Evolutionary conservation across 2,797 vertebrate genomes (phyloP).

Genomic region (Lacerta bilineata): DNA sequence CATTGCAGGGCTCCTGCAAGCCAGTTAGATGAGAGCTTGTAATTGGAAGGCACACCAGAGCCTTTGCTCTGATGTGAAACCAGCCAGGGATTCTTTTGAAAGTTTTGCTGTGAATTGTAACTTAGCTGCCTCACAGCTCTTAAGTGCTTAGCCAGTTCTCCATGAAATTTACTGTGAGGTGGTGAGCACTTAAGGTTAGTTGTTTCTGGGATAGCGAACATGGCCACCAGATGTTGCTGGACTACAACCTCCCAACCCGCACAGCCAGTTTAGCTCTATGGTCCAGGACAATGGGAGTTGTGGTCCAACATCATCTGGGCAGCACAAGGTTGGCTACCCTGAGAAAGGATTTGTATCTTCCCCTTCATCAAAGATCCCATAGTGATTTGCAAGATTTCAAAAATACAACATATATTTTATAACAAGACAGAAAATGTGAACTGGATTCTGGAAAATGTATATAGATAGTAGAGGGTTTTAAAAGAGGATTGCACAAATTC

Average conservation of each 20-base stretch:
- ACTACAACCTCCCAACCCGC: no score
- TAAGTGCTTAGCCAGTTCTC: neutral
- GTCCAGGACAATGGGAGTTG: no score
- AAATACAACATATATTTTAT: neutral
- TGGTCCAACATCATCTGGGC: no score
- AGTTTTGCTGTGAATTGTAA: neutral
- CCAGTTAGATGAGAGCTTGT: neutral
- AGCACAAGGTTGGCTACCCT: no score
- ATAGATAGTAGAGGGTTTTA: no score
- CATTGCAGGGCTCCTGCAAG: neutral
- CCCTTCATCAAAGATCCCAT: neutral
- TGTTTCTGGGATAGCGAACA: neutral
- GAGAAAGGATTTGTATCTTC: neutral
- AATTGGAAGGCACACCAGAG: neutral
- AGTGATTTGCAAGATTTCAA: neutral
- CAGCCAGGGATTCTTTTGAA: neutral
- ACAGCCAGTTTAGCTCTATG: no score
- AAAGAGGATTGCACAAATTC: no score
- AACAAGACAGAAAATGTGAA: neutral
- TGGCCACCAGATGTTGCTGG: no score
- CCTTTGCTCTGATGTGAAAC: neutral
- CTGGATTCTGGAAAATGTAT: no score
- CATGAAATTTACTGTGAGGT: no score
- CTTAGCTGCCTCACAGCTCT: neutral
- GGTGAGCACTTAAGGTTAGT: no score